Evolutionary conservation across 2,113 vertebrate genomes (phyloP), one percentile per base, ranked within the genome.

Genomic region (Trematocara nigrifrons): DNA sequence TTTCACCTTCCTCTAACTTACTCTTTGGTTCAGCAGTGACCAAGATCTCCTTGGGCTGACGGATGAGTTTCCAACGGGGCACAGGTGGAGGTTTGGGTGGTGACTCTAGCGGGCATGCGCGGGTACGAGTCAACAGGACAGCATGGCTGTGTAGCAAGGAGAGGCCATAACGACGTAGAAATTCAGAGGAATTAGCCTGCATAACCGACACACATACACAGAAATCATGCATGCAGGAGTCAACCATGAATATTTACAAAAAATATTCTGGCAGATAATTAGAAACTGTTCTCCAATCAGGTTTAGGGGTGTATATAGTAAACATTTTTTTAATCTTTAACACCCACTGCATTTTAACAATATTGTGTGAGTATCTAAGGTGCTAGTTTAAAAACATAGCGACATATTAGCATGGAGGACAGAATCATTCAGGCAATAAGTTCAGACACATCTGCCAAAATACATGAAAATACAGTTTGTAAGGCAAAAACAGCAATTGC

Each of bases 51-150:
- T 96, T 97, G 89, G 94, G 96, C 9, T 88, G 97, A 71, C 97
- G 97, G 80, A 98, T 93, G 57, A 97, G 95, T 90, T 99, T 98
- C 97, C 98, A 99, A 7, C 29, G 7, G 61, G 97, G 96, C 56
- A 97, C 1, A 1, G 94, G 79, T 61, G 95, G 90, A n/a, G 94
- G 84, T 61, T 96, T 92, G 5, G 95, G 91, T 0, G 95, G 96
- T 13, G 93, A 78, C 82, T 94, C 79, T 29, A 99, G 95, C 31
- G 95, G 96, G 91, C 97, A 97, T 3, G 96, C 95, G 11, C 98
- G 96, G 18, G 96, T 98, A 90, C 95, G 95, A 18, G 95, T 97
- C 80, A 99, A 81, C 40, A 98, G 87, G 76, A 98, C 94, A 11
- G 97, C 96, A 89, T 99, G 98, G 89, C 96, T 98, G 80, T 94